phyloP scores from a whole-genome alignment of 2,888 invertebrate species.

The Magallana nippona region DNA sequence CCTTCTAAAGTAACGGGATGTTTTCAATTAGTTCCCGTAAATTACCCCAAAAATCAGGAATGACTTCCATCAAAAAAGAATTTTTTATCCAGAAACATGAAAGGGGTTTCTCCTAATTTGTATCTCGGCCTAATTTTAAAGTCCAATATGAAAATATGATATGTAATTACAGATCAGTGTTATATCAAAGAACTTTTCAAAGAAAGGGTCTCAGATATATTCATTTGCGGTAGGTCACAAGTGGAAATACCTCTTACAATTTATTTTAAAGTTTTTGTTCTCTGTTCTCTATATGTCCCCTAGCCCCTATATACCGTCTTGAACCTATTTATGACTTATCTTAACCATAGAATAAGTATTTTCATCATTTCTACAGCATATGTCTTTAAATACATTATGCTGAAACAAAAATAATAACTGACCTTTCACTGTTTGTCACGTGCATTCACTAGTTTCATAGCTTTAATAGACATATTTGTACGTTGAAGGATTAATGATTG shows the following conservation, averaged over 20 bases:
- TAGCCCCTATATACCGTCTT: no score
- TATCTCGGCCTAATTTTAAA: constrained; percentile 1
- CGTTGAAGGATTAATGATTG: no score
- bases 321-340: no score
- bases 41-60: constrained; percentile 18
- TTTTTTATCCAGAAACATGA: constrained; percentile 3
- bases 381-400: no score
- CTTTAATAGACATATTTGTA: no score
- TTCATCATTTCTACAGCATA: no score
- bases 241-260: background rate
- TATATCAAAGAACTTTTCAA: background rate
- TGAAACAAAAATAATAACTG: no score
- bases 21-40: background rate
- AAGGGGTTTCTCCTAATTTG: constrained; percentile 12
- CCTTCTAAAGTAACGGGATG: constrained; percentile 1
- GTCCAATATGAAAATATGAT: constrained; percentile 19
- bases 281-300: no score
- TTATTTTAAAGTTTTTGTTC: background rate
- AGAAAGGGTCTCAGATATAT: background rate
- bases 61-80: constrained; percentile 3
- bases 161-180: constrained; percentile 18
- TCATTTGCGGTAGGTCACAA: background rate
- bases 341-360: no score
- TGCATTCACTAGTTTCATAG: no score
- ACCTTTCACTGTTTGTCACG: no score